These are phyloP conservation scores for Morpho deidamia DNA, from an alignment of 2,888 invertebrate species.

Conservation along the genomic window DNA sequence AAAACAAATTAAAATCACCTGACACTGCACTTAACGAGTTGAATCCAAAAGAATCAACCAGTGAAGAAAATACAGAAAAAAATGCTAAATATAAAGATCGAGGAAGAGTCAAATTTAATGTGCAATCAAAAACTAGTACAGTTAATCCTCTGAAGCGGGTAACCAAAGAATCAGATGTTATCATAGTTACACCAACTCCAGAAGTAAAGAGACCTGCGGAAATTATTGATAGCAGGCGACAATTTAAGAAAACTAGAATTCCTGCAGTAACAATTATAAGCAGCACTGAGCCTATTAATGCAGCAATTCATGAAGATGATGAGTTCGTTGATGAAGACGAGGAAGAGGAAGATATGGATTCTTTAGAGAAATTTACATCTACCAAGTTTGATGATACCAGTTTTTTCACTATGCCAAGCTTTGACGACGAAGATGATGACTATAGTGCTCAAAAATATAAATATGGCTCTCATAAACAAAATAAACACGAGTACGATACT, in stretches of 20 bases:
- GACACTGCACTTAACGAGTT: constrained; percentile 64
- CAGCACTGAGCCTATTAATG: constrained; percentile 33
- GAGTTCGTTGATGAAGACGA: constrained; percentile 33
- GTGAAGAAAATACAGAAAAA: constrained; percentile 65
- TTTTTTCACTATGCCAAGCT: constrained; percentile 71
- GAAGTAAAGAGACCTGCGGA: constrained; percentile 58
- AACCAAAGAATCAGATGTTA: constrained; percentile 43
- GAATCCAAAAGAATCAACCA: constrained; percentile 55
- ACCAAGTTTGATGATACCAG: constrained; percentile 71
- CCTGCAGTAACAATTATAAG: constrained; percentile 40
- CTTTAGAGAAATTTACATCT: constrained; percentile 66
- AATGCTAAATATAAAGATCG: constrained; percentile 71
- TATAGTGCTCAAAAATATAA: constrained; percentile 40
- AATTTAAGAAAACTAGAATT: constrained; percentile 58
- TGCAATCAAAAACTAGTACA: constrained; percentile 47
- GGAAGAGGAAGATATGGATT: constrained; percentile 48
- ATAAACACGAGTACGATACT: constrained; percentile 47
- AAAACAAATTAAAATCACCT: constrained; percentile 43
- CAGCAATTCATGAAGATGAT: constrained; percentile 32
- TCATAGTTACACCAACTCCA: constrained; percentile 65
- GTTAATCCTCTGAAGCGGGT: constrained; percentile 42
- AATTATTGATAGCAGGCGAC: constrained; percentile 60
- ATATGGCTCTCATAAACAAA: constrained; percentile 46
- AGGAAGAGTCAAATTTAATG: constrained; percentile 57
- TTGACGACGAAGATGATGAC: constrained; percentile 54